A percentile compares a stretch with the other conserved stretches of the same genome.
Conservation (phyloP, 2,888 invertebrate species). For the Penaeus monodon region DNA sequence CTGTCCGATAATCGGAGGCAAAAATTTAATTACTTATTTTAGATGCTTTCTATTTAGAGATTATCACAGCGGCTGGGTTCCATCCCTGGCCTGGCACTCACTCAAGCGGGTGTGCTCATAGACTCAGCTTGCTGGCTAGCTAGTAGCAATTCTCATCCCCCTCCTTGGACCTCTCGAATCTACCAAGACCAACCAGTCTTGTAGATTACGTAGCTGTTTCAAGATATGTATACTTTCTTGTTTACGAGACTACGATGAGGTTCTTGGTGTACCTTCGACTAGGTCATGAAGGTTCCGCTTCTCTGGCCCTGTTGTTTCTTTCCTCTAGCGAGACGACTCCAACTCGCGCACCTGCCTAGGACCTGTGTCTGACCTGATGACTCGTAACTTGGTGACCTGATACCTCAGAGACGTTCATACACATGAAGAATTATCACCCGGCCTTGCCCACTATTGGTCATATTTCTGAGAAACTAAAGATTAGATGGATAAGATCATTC, state of each 20-base stretch:
- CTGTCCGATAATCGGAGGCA: conserved; percentile 11
- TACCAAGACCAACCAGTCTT: conserved; percentile 33
- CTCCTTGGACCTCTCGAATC: conserved; percentile 49
- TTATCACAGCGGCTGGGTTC: conserved; percentile 30
- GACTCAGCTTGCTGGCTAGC: conserved; percentile 55
- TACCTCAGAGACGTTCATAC: conserved; percentile 35
- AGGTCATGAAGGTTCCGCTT: conserved; percentile 37
- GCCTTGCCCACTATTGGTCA: conserved; percentile 38
- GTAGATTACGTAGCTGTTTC: conserved; percentile 6
- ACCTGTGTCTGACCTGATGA: conserved; percentile 12
- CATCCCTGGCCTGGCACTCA: conserved; percentile 16
- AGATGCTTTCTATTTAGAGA: conserved; percentile 8
- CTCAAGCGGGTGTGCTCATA: conserved; percentile 40
- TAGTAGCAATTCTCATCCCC: conserved; percentile 47
- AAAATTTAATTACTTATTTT: conserved; percentile 28
- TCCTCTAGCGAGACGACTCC: conserved; percentile 42
- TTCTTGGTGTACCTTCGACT: conserved; percentile 40
- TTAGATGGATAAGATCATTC: too few relatives aligned
- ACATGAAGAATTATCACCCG: conserved; percentile 33
- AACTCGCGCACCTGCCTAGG: conserved; percentile 38
- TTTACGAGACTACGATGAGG: too few relatives aligned
- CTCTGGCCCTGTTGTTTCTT: conserved; percentile 38
- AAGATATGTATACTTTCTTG: too few relatives aligned
- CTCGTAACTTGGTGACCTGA: conserved; percentile 35
- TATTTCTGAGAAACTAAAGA: neutral